phyloP scores from a whole-genome alignment of 2,797 vertebrate species.

The Lagocephalus sceleratus region DNA sequence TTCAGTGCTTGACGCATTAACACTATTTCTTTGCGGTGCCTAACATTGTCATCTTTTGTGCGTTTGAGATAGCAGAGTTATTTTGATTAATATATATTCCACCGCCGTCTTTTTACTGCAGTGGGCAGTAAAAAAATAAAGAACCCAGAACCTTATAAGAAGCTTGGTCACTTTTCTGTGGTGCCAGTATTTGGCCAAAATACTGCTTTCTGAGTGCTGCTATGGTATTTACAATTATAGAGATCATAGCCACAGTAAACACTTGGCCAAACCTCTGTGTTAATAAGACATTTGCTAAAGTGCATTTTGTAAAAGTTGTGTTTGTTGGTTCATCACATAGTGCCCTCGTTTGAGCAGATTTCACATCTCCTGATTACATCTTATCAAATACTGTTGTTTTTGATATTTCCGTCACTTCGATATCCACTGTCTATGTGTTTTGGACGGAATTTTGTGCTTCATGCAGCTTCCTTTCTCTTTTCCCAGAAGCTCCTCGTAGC shows the following conservation, averaged over 20 bases:
- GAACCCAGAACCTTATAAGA: slow-evolving; percentile 34
- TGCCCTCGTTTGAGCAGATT: slow-evolving; percentile 38
- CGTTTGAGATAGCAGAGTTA: neutral
- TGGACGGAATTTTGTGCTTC: slow-evolving; percentile 46
- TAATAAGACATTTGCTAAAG: slow-evolving; percentile 15
- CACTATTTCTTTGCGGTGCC: slow-evolving; percentile 71
- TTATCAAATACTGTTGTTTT: slow-evolving; percentile 4
- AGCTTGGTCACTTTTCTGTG: slow-evolving; percentile 29
- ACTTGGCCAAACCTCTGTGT: slow-evolving; percentile 29
- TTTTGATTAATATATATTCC: slow-evolving; percentile 1
- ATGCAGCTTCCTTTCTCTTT: slow-evolving; percentile 9
- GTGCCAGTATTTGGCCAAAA: slow-evolving; percentile 41
- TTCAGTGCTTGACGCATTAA: slow-evolving; percentile 55
- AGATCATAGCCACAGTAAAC: slow-evolving; percentile 25
- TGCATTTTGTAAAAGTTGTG: slow-evolving; percentile 22
- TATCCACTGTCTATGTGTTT: slow-evolving; percentile 49
- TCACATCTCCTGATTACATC: slow-evolving; percentile 21
- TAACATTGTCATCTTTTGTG: slow-evolving; percentile 49
- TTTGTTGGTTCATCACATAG: slow-evolving; percentile 42
- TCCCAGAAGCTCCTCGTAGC: slow-evolving; percentile 60
- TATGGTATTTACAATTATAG: slow-evolving; percentile 30
- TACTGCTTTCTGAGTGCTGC: slow-evolving; percentile 56
- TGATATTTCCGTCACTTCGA: slow-evolving; percentile 31
- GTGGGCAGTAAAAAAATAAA: slow-evolving; percentile 5
- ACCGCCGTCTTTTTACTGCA: slow-evolving; percentile 25